A percentile compares a stretch with the other conserved stretches of the same genome.
Conservation (phyloP, 2,113 vertebrate genomes). For the Anas platyrhynchos region DNA sequence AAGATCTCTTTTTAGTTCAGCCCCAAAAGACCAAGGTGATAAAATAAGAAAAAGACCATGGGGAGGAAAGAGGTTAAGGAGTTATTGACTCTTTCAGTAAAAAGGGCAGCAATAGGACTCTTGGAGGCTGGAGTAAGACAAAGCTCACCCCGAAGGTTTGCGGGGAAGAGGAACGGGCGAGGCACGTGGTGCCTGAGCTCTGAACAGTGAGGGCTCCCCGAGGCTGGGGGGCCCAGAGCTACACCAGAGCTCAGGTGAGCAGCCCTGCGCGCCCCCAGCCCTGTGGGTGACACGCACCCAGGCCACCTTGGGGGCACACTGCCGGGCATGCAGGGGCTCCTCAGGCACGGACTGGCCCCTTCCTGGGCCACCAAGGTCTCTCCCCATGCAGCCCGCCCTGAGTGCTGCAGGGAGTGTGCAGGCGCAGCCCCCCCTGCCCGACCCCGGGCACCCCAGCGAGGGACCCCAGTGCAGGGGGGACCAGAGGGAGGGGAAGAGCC, state of each 20-base stretch:
- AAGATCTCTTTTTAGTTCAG: neutral
- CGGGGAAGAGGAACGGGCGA: neutral
- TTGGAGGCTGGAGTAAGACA: neutral
- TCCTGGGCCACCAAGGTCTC: neutral
- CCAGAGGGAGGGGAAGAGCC: neutral
- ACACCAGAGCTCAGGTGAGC: neutral
- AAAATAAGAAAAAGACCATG: neutral
- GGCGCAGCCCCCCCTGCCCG: neutral
- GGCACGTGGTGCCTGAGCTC: neutral
- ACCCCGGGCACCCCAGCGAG: fast-evolving
- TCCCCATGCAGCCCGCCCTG: neutral
- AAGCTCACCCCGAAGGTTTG: fast-evolving
- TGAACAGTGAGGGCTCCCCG: neutral
- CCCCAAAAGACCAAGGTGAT: neutral
- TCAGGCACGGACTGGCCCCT: neutral
- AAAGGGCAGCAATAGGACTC: neutral
- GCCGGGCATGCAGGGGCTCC: fast-evolving
- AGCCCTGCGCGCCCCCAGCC: neutral
- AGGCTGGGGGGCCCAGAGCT: neutral
- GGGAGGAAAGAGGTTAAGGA: neutral
- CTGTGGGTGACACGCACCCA: neutral
- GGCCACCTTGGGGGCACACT: fast-evolving
- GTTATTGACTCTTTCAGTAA: neutral
- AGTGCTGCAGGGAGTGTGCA: fast-evolving
- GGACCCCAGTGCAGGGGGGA: fast-evolving